Base-by-base conservation (phyloP, 2,113 vertebrate genomes). In the Plectropomus leopardus region DNA sequence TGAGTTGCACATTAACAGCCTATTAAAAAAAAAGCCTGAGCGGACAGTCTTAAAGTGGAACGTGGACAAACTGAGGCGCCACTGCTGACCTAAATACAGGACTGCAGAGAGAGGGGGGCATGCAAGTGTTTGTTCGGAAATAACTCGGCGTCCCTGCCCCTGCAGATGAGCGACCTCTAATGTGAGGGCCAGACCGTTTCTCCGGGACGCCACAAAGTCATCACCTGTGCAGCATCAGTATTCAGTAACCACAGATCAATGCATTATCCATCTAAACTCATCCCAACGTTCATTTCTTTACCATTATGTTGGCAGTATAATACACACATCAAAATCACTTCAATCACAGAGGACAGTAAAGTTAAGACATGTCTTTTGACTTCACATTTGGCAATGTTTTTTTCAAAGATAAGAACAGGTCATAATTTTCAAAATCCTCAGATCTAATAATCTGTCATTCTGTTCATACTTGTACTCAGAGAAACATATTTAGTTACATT, bases 1-100 rank as follows among this genome's bases (percentile, higher is more conserved):
- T 23, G 44, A 60, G 42, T 19, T 26, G n/a, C 54, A 82, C 66
- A 60, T 44, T 21, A 63, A 26, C 71, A 78, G 84, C 7, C 34
- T 17, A 73, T 83, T 51, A 44, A 23, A 45, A 45, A 40, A 17
- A 83, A 80, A 26, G 14, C 4, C 54, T 60, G 40, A 54, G 67
- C 86, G 45, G 77, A 82, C 51, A 1, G 8, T 26, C 32, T 63
- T 44, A 28, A 91, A 90, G 70, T 89, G 48, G 84, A 90, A 69
- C 83, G 34, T 28, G 36, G 72, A 66, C 83, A 28, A 68, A 61
- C 47, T 7, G 57, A 26, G 75, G 45, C 14, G 32, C 66, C 14
- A 32, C 73, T 71, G 42, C 59, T 80, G 86, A 93, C 89, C 88
- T 88, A 81, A 84, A 92, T 87, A 82, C 72, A 85, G 72, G 58